These are phyloP conservation scores for Mirounga angustirostris DNA, from an alignment of 2,113 vertebrate genomes.

Conservation along the genomic window DNA sequence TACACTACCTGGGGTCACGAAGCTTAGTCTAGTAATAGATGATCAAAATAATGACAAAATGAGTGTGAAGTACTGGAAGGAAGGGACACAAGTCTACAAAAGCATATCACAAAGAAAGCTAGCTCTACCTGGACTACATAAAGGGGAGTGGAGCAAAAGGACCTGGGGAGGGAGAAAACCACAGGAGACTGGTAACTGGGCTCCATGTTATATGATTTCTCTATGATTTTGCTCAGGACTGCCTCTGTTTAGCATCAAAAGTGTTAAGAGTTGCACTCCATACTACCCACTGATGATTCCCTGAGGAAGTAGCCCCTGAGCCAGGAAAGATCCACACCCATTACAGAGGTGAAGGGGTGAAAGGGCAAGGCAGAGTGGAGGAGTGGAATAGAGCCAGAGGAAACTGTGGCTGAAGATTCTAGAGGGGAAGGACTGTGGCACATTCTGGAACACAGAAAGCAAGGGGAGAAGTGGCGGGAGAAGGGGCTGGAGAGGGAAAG, in stretches of 20 bases:
- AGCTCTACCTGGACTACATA: not conserved
- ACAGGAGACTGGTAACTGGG: not conserved
- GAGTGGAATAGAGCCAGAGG: not conserved
- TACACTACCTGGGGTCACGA: not conserved
- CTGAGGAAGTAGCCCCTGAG: not conserved
- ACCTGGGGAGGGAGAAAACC: not conserved
- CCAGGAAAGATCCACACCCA: not conserved
- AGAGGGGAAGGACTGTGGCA: not conserved
- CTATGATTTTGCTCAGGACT: not conserved
- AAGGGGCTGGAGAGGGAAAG: not conserved
- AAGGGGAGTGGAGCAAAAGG: not conserved
- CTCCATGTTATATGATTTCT: not conserved
- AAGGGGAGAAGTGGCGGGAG: not conserved
- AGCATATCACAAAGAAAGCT: not conserved
- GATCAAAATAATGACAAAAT: not conserved
- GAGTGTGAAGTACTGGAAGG: not conserved
- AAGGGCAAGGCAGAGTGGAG: not conserved
- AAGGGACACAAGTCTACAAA: not conserved
- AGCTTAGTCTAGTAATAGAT: not conserved
- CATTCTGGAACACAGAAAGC: not conserved
- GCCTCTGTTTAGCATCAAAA: not conserved
- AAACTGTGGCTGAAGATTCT: not conserved
- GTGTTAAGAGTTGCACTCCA: not conserved
- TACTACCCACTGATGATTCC: not conserved
- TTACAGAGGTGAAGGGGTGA: not conserved